Evolutionary conservation across 2,113 vertebrate genomes (phyloP).

Genomic region (Arvicanthis niloticus): DNA sequence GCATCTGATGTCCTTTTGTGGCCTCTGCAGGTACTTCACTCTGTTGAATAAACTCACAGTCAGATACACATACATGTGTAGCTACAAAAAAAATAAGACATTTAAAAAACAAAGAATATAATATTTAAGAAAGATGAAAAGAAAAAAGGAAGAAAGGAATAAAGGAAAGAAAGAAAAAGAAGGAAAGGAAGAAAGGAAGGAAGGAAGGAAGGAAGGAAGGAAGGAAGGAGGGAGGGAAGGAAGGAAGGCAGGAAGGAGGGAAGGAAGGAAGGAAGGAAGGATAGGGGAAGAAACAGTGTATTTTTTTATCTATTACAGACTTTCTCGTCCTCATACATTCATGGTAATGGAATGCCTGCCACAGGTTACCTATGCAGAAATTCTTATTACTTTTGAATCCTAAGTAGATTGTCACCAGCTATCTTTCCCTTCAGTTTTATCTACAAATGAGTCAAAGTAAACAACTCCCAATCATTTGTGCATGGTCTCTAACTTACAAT

Average conservation of each 20-base stretch:
- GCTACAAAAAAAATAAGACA: not conserved
- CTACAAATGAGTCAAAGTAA: not conserved
- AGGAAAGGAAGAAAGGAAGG: fast-evolving
- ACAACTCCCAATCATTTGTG: not conserved
- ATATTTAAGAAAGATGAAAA: not conserved
- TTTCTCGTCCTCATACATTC: not conserved
- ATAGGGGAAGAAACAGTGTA: not conserved
- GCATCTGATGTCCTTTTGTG: not conserved
- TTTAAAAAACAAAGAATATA: not conserved
- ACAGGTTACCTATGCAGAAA: not conserved
- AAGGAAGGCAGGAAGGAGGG: too few relatives aligned
- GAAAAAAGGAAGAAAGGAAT: fast-evolving
- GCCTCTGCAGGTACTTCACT: not conserved
- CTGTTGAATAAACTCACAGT: not conserved
- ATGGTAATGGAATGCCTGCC: not conserved
- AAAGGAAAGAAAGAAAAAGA: not conserved
- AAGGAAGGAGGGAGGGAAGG: fast-evolving
- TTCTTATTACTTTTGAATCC: not conserved
- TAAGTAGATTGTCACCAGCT: not conserved
- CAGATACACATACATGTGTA: too few relatives aligned
- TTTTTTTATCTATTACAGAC: not conserved
- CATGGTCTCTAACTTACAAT: not conserved
- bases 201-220: too few relatives aligned
- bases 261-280: too few relatives aligned
- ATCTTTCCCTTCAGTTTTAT: not conserved